These are phyloP conservation scores for Zaprionus tsacasi DNA, from an alignment of 1,140 invertebrate species.

Conservation along the genomic window DNA sequence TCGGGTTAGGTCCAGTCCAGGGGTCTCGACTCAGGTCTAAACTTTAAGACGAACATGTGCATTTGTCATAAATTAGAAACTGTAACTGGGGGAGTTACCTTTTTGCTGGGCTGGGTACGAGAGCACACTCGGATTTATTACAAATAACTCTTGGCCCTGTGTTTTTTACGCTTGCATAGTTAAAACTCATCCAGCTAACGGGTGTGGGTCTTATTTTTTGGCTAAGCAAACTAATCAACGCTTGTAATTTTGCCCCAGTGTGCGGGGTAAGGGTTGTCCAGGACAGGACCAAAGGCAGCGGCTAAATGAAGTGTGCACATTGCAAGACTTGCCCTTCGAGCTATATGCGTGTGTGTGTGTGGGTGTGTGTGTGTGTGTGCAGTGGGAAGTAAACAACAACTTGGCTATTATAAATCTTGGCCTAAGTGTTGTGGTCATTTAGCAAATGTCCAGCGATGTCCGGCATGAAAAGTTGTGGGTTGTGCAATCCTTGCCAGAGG, in stretches of 20 bases:
- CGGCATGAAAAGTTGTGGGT: constrained; percentile 72
- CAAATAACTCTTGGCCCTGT: constrained; percentile 69
- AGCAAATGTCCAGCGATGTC: constrained; percentile 76
- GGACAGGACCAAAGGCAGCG: constrained; percentile 41
- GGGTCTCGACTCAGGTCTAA: constrained; percentile 53
- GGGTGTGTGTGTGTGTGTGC: constrained; percentile 47
- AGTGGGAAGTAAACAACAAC: constrained; percentile 73
- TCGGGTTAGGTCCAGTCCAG: constrained; percentile 27
- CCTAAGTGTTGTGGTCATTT: constrained; percentile 82
- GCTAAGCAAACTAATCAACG: constrained; percentile 77
- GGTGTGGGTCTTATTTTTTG: constrained; percentile 56
- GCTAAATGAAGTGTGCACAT: constrained; percentile 79
- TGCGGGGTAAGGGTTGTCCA: constrained; percentile 13
- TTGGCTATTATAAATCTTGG: constrained; percentile 61
- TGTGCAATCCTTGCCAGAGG: constrained; percentile 23
- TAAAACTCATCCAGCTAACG: constrained; percentile 31
- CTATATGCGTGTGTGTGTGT: constrained; percentile 28
- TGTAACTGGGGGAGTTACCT: constrained; percentile 63
- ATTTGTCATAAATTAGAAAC: constrained; percentile 83
- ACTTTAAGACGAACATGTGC: constrained; percentile 76
- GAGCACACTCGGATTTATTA: constrained; percentile 77
- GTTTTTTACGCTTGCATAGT: constrained; percentile 49
- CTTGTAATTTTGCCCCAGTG: constrained; percentile 51
- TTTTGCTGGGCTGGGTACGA: constrained; percentile 35
- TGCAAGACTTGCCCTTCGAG: constrained; percentile 34